Evolutionary conservation across 1,140 invertebrate genomes (phyloP), one percentile per base, ranked within the genome.

Genomic region (Drosophila ercepeae): DNA sequence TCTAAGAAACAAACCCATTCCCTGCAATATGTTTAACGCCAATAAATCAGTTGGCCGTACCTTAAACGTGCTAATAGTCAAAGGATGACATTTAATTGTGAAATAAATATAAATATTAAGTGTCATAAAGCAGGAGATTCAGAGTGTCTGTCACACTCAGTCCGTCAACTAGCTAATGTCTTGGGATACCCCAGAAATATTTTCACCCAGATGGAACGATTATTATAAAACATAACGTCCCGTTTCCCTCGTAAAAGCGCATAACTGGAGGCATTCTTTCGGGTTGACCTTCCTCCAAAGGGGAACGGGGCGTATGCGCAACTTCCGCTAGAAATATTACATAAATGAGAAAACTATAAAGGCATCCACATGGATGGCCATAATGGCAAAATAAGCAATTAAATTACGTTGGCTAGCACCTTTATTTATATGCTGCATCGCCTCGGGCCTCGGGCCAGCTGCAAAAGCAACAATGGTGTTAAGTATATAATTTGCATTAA

Each of bases 341-440:
- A 49, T 41, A 54, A 44, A 57, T 51, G 32, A 13, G 29, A 6
- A 44, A 48, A 14, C 46, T 48, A 36, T 16, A 51, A 45, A 50
- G 53, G 23, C 18, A 18, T 18, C 23, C 46, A 49, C 21, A 46
- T 14, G 34, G 7, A 50, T n/a, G 23, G 27, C 16, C 46, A 42
- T 69, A 77, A 67, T 75, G 49, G 46, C 21, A 60, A 73, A 86
- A 86, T 84, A 76, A 72, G 72, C 82, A 71, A 84, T 84, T 84
- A 86, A 81, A 84, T 86, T 84, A 72, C 63, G 57, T 48, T 71
- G 53, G 59, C 52, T 41, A 59, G 65, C 71, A 79, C 69, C 73
- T 79, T 79, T 83, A 79, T 86, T 81, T 84, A 81, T 84, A 53
- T 65, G 63, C 76, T 58, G 81, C 81, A 84, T 64, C 42, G 61